These are phyloP conservation scores for Neelides sp. DNA, from an alignment of 1,140 invertebrate species.

Conservation along the genomic window DNA sequence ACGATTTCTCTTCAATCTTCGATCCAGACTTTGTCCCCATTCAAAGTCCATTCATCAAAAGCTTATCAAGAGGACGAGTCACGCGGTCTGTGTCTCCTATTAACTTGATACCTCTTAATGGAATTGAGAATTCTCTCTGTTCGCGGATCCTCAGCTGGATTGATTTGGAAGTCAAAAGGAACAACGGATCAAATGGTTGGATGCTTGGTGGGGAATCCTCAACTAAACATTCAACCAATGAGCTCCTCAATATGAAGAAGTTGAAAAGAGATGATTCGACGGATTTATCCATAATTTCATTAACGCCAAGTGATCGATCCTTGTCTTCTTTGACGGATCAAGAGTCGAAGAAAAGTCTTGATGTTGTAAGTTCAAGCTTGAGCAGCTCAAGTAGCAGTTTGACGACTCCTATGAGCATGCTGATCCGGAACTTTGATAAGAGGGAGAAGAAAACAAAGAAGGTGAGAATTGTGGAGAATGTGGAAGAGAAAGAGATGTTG, in stretches of 20 bases:
- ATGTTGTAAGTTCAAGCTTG: no score
- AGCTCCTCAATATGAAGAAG: no score
- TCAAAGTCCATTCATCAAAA: conserved; percentile 17
- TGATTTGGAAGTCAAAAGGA: conserved; percentile 20
- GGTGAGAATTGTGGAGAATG: conserved; percentile 11
- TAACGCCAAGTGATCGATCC: no score
- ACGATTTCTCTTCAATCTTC: not conserved
- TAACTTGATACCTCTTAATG: not conserved
- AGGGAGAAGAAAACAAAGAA: conserved; percentile 10
- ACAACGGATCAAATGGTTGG: conserved; percentile 2
- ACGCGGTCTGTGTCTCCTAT: no score
- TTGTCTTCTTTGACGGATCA: no score
- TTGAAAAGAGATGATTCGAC: no score
- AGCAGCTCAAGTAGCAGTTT: no score
- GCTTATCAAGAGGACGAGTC: conserved; percentile 10
- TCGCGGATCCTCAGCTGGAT: conserved; percentile 28
- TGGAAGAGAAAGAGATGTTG: not conserved
- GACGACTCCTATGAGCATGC: no score
- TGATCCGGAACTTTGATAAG: no score
- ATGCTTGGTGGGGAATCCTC: no score
- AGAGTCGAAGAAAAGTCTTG: not conserved
- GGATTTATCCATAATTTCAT: no score
- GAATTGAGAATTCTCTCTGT: conserved; percentile 14
- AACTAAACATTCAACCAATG: no score
- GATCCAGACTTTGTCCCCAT: conserved; percentile 8